Percentiles rank a stretch among this genome's conserved stretches.
Evolutionary conservation across 2,888 invertebrate species (phyloP).

Genomic region (Eristalinus aeneus): DNA sequence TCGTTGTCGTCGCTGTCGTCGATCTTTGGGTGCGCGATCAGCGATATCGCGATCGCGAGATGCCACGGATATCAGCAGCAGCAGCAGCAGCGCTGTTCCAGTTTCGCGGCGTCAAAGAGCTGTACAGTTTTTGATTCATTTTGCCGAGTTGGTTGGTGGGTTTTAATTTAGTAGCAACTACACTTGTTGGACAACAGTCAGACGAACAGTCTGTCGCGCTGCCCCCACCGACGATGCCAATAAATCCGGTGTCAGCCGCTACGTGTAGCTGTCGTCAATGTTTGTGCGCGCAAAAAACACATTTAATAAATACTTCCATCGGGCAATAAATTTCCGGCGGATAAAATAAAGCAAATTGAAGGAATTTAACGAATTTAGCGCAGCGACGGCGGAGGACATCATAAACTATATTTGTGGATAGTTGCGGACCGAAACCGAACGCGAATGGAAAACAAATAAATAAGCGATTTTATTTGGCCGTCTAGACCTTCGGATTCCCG

Average conservation of each 20-base stretch:
- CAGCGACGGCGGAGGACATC: not conserved
- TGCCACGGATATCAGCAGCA: not conserved
- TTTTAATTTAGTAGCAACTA: slow-evolving; percentile 57
- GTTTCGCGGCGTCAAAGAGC: slow-evolving; percentile 46
- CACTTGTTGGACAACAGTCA: slow-evolving; percentile 40
- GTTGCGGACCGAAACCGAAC: slow-evolving; percentile 23
- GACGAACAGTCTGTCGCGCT: slow-evolving; percentile 26
- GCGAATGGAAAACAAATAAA: not conserved
- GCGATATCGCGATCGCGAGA: not conserved
- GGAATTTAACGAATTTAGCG: slow-evolving; percentile 32
- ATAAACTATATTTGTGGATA: slow-evolving; percentile 25
- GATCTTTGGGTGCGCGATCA: slow-evolving; percentile 25
- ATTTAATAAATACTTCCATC: slow-evolving; percentile 45
- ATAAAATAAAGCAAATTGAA: slow-evolving; percentile 35
- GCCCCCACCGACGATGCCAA: slow-evolving; percentile 37
- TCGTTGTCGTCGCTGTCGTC: not conserved
- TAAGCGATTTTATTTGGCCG: not conserved
- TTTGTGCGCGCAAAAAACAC: not conserved
- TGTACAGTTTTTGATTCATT: slow-evolving; percentile 57
- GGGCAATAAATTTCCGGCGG: slow-evolving; percentile 36
- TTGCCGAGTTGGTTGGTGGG: slow-evolving; percentile 34
- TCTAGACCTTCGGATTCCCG: not conserved
- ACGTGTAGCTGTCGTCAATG: not conserved
- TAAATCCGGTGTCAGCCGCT: slow-evolving; percentile 34
- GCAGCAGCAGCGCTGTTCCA: slow-evolving; percentile 22